These are phyloP conservation scores for Caracal caracal DNA, from an alignment of 2,113 vertebrate genomes.

Conservation along the genomic window DNA sequence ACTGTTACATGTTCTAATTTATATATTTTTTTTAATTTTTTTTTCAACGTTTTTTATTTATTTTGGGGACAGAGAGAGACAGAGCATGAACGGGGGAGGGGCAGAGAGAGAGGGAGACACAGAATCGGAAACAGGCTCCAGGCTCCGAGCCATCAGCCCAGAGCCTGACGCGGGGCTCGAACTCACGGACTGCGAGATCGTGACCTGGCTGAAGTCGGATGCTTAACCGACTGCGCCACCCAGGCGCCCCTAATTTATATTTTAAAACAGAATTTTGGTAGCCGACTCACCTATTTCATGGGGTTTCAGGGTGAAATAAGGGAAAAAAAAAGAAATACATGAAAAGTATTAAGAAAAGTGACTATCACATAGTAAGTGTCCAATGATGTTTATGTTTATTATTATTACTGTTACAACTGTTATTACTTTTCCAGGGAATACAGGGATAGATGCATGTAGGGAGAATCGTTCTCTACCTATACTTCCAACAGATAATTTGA, in stretches of 20 bases:
- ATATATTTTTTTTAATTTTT: too few species aligned
- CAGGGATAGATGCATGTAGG: neutral
- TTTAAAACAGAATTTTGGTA: conserved; percentile 21
- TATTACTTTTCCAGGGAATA: neutral
- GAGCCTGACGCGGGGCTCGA: too few species aligned
- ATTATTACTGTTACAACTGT: neutral
- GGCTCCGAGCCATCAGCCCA: too few species aligned
- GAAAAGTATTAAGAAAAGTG: neutral
- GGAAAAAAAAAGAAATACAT: neutral
- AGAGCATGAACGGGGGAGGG: too few species aligned
- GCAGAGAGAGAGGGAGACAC: too few species aligned
- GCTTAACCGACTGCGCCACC: too few species aligned
- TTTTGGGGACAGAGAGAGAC: too few species aligned
- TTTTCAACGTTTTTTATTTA: too few species aligned
- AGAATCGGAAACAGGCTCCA: too few species aligned
- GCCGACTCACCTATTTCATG: neutral
- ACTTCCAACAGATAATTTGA: neutral
- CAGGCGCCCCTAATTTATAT: neutral
- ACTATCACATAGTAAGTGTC: neutral
- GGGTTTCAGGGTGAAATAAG: neutral
- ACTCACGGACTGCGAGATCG: too few species aligned
- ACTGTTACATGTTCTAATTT: too few species aligned
- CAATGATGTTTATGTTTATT: neutral
- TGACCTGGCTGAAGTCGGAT: too few species aligned
- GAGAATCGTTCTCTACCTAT: neutral